Base-by-base conservation (phyloP, 2,888 invertebrate species). In the Drosophila demipolita region DNA sequence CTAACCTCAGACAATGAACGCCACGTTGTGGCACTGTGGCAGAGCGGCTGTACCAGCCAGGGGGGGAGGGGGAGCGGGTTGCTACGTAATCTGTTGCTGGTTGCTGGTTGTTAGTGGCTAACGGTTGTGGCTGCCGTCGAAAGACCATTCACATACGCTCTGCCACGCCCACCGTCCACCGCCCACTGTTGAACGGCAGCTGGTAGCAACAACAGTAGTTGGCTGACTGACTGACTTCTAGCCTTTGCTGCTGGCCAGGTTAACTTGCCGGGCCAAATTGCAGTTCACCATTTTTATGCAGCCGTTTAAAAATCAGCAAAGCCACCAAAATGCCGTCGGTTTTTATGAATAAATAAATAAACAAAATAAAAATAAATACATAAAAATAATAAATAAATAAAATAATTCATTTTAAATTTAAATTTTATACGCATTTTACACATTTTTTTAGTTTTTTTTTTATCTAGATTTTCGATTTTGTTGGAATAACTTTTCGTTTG, bases 1-100 rank as follows among this genome's bases (percentile, higher is more conserved):
- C 81, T 82, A 80, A 82, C 86, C 83, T 89, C 78, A 75, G 68
- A 73, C 83, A 83, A 83, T 86, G 72, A 45, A 52, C 59, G 73
- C 59, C 66, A 62, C 58, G 53, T 82, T 73, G 58, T 35, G 83
- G 80, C 87, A 58, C 26, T 54, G 17, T 26, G 23, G 45, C 45
- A 45, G 33, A 29, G 29, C 4, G 29, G 15, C 3, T 17, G 36
- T 1, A 3, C 15, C 36, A 36, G 36, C 15, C 15, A 15, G 35
- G 29, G 20, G 20, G 12, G 9, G 45, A n/a, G 20, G 23, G 23
- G 15, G 20, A 20, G 50, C 11, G 48, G 52, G 57, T 9, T 6
- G 29, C 35, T 54, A 26, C 36, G 26, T 54, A 54, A 54, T 36
- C 54, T 50, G 29, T 29, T 50, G 54, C 6, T n/a, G 40, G 32